phyloP scores from a whole-genome alignment of 2,797 vertebrate species.

The Catharus ustulatus region DNA sequence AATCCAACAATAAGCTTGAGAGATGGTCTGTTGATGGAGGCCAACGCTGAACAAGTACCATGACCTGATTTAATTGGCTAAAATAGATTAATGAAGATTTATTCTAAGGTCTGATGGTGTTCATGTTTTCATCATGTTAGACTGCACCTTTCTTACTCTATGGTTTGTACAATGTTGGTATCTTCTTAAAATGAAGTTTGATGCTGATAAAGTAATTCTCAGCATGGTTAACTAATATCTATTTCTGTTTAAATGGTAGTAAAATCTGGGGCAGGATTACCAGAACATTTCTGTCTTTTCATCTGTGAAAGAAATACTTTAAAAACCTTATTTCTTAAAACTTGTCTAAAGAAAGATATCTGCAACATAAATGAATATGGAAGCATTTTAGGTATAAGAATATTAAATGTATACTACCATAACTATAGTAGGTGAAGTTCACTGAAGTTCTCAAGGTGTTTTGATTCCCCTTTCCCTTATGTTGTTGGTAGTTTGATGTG shows the following conservation, averaged over 20 bases:
- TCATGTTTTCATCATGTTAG: background rate
- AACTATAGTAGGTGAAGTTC: background rate
- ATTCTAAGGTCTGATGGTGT: background rate
- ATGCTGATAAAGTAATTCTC: background rate
- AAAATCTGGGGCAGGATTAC: background rate
- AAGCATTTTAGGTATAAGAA: background rate
- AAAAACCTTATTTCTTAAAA: background rate
- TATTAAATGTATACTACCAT: background rate
- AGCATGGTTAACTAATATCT: background rate
- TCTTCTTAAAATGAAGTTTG: background rate
- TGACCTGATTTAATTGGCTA: background rate
- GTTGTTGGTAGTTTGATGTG: background rate
- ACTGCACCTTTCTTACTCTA: background rate
- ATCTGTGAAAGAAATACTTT: background rate
- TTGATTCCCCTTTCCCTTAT: background rate
- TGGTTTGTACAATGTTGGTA: background rate
- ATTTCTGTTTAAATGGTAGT: background rate
- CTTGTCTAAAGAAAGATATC: background rate
- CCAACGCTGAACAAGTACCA: accelerated
- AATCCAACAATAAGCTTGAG: background rate
- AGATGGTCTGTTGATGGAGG: background rate
- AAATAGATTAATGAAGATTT: background rate
- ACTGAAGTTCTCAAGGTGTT: background rate
- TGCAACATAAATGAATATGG: background rate
- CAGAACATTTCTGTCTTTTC: background rate